These are phyloP conservation scores for Gryon sp. DNA, from an alignment of 1,140 invertebrate genomes.

Conservation along the genomic window DNA sequence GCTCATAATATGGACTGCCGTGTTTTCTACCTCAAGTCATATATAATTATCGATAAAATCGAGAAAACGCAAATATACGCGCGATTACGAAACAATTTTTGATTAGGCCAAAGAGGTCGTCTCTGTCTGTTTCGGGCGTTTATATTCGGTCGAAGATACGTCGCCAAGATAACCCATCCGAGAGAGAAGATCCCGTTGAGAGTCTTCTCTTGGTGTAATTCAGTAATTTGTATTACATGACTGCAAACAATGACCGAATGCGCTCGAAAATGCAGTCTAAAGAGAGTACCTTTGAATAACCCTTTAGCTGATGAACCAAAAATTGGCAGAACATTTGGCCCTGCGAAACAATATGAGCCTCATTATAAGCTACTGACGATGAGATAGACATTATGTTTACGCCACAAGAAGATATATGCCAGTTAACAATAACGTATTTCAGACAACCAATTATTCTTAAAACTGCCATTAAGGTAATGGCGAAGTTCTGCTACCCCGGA, in stretches of 20 bases:
- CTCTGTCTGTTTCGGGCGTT: slow-evolving; percentile 5
- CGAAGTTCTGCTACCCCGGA: no score
- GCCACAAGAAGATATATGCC: no score
- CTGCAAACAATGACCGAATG: slow-evolving; percentile 58
- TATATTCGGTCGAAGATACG: slow-evolving; percentile 27
- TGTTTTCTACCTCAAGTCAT: slow-evolving; percentile 46
- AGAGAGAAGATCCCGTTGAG: slow-evolving; percentile 21
- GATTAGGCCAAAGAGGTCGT: slow-evolving; percentile 36
- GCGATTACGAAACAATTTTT: slow-evolving; percentile 64
- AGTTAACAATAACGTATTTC: slow-evolving; percentile 24
- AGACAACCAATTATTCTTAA: slow-evolving; percentile 35
- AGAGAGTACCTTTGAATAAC: slow-evolving; percentile 52
- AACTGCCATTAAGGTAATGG: slow-evolving; percentile 35
- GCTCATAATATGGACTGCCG: slow-evolving; percentile 50
- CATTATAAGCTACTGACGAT: slow-evolving; percentile 51
- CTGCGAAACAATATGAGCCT: slow-evolving; percentile 49
- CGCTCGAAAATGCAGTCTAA: slow-evolving; percentile 31
- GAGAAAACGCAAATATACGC: slow-evolving; percentile 56
- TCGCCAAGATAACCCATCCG: slow-evolving; percentile 43
- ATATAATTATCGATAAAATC: slow-evolving; percentile 67
- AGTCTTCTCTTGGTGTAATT: slow-evolving; percentile 54
- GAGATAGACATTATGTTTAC: slow-evolving; percentile 12
- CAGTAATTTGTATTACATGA: slow-evolving; percentile 64
- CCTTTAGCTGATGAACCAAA: slow-evolving; percentile 50
- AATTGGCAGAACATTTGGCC: slow-evolving; percentile 43